Evolutionary conservation across 2,888 invertebrate genomes (phyloP).

Genomic region (Tiliacea aurago): DNA sequence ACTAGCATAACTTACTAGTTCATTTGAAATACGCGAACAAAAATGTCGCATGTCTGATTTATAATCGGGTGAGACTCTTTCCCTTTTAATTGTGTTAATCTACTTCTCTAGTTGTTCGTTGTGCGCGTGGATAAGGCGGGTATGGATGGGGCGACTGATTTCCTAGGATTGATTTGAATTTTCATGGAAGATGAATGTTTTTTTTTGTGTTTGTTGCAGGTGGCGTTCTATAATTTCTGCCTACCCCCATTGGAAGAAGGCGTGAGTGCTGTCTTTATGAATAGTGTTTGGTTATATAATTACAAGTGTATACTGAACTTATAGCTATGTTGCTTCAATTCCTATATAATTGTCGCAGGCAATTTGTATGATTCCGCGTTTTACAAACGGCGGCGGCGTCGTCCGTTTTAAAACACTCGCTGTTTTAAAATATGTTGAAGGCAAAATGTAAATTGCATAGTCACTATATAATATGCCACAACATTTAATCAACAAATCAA

Average conservation of each 20-base stretch:
- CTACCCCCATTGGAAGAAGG: too few species aligned
- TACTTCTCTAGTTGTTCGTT: slow-evolving; percentile 39
- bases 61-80: slow-evolving; percentile 67
- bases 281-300: background rate
- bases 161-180: background rate
- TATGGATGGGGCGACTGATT: background rate
- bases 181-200: background rate
- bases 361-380: too few species aligned
- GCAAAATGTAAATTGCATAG: too few species aligned
- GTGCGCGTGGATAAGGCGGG: slow-evolving; percentile 23
- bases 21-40: slow-evolving; percentile 73
- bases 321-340: background rate
- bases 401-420: too few species aligned
- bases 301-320: background rate
- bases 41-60: slow-evolving; percentile 66
- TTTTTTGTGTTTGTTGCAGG: too few species aligned
- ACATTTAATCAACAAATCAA: too few species aligned
- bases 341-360: too few species aligned
- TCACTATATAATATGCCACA: too few species aligned
- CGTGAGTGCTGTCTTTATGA: too few species aligned
- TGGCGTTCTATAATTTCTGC: too few species aligned
- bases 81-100: slow-evolving; percentile 71
- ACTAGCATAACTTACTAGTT: slow-evolving; percentile 79
- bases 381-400: too few species aligned
- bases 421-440: too few species aligned